Conservation (phyloP, 2,888 invertebrate species). For the Parnassius smintheus region DNA sequence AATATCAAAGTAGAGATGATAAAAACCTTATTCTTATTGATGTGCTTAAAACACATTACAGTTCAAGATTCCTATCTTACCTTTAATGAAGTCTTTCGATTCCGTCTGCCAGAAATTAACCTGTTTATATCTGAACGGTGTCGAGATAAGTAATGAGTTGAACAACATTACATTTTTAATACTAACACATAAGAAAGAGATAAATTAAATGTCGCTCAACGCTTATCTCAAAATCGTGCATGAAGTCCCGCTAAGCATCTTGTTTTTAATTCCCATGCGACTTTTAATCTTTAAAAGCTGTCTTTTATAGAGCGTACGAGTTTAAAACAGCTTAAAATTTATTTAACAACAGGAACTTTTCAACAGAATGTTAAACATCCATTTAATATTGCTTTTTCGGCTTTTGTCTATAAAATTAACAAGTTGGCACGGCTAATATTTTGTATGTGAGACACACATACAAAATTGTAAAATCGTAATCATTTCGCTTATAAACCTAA, state of each 20-base stretch:
- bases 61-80: not conserved
- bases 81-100: constrained; percentile 20
- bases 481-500: too few species aligned
- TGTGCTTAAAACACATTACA: too few species aligned
- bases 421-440: not conserved
- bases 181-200: constrained; percentile 33
- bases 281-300: constrained; percentile 35
- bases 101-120: constrained; percentile 15
- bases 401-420: not conserved
- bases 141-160: constrained; percentile 22
- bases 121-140: constrained; percentile 20
- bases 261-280: constrained; percentile 36
- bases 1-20: too few species aligned
- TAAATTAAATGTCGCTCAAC: constrained; percentile 34
- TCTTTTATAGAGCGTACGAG: constrained; percentile 11
- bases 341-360: not conserved
- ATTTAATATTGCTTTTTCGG: not conserved
- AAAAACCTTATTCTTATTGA: too few species aligned
- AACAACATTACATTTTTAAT: constrained; percentile 37
- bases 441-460: too few species aligned
- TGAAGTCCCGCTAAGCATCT: constrained; percentile 34
- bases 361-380: not conserved
- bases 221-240: constrained; percentile 37
- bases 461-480: too few species aligned
- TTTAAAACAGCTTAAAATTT: constrained; percentile 1